These are phyloP conservation scores for Cirrhinus molitorella DNA, from an alignment of 2,797 vertebrate species.

Conservation along the genomic window DNA sequence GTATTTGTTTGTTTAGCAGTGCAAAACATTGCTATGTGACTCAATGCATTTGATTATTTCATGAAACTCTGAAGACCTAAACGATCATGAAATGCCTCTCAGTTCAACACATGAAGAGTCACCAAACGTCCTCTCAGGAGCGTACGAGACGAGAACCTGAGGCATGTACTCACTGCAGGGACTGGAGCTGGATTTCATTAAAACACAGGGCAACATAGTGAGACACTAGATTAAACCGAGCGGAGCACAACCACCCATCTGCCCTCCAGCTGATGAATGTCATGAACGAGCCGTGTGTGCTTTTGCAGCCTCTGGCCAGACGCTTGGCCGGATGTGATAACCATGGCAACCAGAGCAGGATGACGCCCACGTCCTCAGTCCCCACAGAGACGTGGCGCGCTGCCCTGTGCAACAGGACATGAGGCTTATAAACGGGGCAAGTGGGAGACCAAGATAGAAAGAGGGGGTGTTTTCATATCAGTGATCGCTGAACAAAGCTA, in stretches of 20 bases:
- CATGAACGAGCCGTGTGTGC: conserved; percentile 58
- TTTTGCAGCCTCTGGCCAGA: conserved; percentile 60
- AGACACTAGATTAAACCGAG: conserved; percentile 67
- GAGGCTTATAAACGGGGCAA: conserved; percentile 33
- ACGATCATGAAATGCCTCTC: neutral
- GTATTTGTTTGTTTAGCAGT: neutral
- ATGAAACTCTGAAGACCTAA: neutral
- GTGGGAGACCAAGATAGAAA: conserved; percentile 11
- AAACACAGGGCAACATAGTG: conserved; percentile 48
- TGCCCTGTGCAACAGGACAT: conserved; percentile 40
- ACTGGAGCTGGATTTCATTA: conserved; percentile 3
- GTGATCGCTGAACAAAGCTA: neutral
- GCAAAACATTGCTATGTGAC: neutral
- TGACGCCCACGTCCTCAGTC: conserved; percentile 59
- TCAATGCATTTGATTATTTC: neutral
- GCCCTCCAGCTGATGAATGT: conserved; percentile 64
- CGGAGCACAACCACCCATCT: conserved; percentile 36
- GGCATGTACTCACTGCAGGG: conserved; percentile 14
- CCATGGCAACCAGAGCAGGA: conserved; percentile 65
- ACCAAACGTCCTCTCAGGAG: neutral
- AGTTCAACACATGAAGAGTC: no score
- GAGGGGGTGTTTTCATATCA: neutral
- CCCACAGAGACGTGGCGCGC: conserved; percentile 48
- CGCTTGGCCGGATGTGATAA: conserved; percentile 56
- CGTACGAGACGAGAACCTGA: neutral